Percentiles rank a stretch among this genome's conserved stretches.
Conservation (phyloP, 2,888 invertebrate genomes). For the Tenthredo scrophulariae region DNA sequence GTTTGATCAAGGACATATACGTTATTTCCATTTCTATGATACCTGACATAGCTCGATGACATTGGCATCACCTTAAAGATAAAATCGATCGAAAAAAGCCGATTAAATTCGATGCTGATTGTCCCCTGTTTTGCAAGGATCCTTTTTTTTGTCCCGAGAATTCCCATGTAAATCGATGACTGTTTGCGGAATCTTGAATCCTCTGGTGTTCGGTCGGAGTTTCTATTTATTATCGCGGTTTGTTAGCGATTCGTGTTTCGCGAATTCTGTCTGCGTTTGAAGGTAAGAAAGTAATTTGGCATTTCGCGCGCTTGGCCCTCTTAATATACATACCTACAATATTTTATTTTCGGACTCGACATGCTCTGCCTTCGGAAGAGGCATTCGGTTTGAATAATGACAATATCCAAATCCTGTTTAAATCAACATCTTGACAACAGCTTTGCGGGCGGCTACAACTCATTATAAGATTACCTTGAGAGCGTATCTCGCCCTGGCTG, state of each 20-base stretch:
- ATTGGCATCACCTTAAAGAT: constrained; percentile 39
- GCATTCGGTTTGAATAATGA: constrained; percentile 50
- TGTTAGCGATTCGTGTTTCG: neutral
- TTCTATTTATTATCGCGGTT: neutral
- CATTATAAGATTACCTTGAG: constrained; percentile 53
- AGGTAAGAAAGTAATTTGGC: constrained; percentile 41
- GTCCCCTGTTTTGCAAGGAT: neutral
- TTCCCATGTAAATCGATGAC: constrained; percentile 5
- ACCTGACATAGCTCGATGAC: constrained; percentile 12
- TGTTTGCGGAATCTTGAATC: constrained; percentile 9
- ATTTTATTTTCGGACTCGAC: constrained; percentile 32
- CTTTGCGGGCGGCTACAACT: constrained; percentile 54
- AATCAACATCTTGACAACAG: constrained; percentile 52
- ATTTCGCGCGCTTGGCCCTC: constrained; percentile 21
- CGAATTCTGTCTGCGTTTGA: neutral
- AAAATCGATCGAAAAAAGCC: neutral
- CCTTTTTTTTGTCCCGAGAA: neutral
- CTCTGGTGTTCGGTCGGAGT: neutral
- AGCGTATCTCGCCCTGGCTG: constrained; percentile 53
- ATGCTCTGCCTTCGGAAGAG: constrained; percentile 41
- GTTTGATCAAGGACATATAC: constrained; percentile 18
- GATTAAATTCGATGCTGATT: constrained; percentile 29
- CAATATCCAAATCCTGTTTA: constrained; percentile 54
- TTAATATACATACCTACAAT: neutral
- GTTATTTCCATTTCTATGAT: constrained; percentile 42